Conservation (phyloP, 1,140 invertebrate genomes). For the Bradynema listronoti region DNA sequence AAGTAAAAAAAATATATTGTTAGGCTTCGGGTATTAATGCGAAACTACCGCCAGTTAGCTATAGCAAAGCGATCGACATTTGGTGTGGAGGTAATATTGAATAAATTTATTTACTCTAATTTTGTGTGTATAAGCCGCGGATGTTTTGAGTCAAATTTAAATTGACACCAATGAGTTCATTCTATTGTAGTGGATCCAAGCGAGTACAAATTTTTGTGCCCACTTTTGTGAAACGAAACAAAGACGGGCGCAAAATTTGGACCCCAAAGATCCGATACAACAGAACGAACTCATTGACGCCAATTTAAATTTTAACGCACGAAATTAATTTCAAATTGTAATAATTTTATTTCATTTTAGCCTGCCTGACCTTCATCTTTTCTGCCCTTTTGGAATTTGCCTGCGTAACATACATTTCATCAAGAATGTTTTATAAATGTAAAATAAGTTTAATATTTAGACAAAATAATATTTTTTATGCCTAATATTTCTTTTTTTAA, state of each 20-base stretch:
- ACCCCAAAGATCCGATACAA: no score
- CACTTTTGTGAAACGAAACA: no score
- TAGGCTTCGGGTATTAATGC: conserved; percentile 81
- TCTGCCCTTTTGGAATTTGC: conserved; percentile 89
- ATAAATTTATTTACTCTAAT: no score
- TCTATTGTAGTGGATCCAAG: no score
- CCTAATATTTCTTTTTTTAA: background rate
- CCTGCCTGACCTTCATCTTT: conserved; percentile 93
- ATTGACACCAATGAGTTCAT: no score
- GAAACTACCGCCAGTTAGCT: conserved; percentile 87
- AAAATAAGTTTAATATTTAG: background rate
- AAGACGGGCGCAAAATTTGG: no score
- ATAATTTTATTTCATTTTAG: conserved; percentile 60
- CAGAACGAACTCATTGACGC: no score
- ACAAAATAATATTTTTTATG: conserved; percentile 8
- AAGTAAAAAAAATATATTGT: background rate
- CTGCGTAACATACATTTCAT: conserved; percentile 85
- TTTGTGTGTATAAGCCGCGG: no score
- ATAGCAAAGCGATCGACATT: conserved; percentile 69
- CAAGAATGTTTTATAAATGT: conserved; percentile 54
- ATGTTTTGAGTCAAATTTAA: no score
- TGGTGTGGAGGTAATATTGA: conserved; percentile 54
- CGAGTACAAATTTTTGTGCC: no score
- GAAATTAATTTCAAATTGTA: no score
- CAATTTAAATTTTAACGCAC: no score